These are phyloP conservation scores for Rousettus madagascariensis DNA, from an alignment of 2,797 vertebrate genomes.

Conservation along the genomic window DNA sequence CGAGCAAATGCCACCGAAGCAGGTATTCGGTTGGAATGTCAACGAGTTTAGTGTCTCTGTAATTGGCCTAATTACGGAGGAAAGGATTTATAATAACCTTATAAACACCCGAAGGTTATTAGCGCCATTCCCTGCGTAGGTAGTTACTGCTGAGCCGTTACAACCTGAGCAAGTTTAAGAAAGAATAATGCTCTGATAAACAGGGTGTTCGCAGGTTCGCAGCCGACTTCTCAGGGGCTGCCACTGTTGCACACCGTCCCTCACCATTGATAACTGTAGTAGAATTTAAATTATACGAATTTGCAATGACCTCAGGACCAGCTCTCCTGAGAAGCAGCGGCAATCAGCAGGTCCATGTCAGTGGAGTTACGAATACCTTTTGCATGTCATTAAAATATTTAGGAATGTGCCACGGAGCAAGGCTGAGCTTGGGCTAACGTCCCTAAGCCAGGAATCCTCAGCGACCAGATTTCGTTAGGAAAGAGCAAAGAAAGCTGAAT, in stretches of 20 bases:
- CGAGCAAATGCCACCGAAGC: background rate
- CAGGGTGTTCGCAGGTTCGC: constrained; percentile 45
- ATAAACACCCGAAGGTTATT: constrained; percentile 56
- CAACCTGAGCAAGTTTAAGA: constrained; percentile 44
- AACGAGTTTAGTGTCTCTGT: background rate
- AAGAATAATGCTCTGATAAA: constrained; percentile 55
- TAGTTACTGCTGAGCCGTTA: constrained; percentile 34
- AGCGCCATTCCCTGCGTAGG: background rate
- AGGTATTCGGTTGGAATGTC: constrained; percentile 59
- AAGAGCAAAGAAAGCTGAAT: background rate
- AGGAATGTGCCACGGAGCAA: background rate
- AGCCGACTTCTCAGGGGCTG: constrained; percentile 32
- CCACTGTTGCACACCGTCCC: background rate
- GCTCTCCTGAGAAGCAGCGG: background rate
- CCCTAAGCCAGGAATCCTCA: background rate
- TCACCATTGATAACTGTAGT: background rate
- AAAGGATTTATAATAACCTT: constrained; percentile 62
- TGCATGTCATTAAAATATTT: background rate
- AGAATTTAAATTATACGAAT: background rate
- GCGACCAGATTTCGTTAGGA: background rate
- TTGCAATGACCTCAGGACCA: background rate
- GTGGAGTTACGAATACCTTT: background rate
- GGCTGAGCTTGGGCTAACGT: background rate
- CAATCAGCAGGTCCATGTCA: background rate
- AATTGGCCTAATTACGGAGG: constrained; percentile 63